phyloP scores from a whole-genome alignment of 2,888 invertebrate species.

The Clunio marinus region DNA sequence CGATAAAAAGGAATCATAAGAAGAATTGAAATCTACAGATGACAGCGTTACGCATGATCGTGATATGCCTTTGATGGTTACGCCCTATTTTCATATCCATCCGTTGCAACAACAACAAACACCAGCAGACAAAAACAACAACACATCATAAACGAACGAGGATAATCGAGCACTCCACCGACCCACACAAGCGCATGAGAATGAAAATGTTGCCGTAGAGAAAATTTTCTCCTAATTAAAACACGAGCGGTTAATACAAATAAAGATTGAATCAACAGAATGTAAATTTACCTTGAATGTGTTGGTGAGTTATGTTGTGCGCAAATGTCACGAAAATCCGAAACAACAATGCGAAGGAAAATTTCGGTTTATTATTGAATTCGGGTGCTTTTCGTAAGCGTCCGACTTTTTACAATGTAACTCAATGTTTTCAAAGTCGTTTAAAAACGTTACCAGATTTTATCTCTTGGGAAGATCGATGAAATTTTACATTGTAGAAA shows the following conservation, averaged over 20 bases:
- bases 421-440: not conserved
- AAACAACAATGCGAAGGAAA: too few relatives aligned
- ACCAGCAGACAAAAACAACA: slow-evolving; percentile 16
- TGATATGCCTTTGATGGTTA: slow-evolving; percentile 21
- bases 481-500: too few relatives aligned
- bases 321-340: not conserved
- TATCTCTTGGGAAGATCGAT: not conserved
- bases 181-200: not conserved
- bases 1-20: not conserved
- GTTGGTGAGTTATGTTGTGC: not conserved
- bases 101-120: not conserved
- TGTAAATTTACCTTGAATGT: slow-evolving; percentile 6
- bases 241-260: not conserved
- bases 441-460: too few relatives aligned
- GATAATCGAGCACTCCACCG: not conserved
- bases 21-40: slow-evolving; percentile 30
- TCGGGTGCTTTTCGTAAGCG: slow-evolving; percentile 2
- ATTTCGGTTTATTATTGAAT: not conserved
- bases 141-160: slow-evolving; percentile 17
- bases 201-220: too few relatives aligned
- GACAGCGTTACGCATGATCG: slow-evolving; percentile 29
- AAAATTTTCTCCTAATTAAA: slow-evolving; percentile 22
- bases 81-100: slow-evolving; percentile 24
- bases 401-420: slow-evolving; percentile 2
- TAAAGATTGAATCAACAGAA: slow-evolving; percentile 31